These are phyloP conservation scores for Lepidurus arcticus DNA, from an alignment of 1,140 invertebrate genomes.

Conservation along the genomic window DNA sequence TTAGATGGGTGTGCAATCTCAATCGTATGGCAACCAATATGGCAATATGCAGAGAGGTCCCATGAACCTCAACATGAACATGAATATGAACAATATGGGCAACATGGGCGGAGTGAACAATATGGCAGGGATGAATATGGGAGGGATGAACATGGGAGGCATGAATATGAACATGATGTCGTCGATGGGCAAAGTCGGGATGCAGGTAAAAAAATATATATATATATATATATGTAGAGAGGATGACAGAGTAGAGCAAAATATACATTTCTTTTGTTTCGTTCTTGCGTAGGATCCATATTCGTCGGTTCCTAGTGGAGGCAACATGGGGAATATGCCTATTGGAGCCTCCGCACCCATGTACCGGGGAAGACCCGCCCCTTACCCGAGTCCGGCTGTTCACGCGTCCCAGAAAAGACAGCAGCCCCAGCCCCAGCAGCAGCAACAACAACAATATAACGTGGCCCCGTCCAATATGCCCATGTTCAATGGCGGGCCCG, in stretches of 20 bases:
- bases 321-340: conserved; percentile 6
- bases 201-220: conserved; percentile 55
- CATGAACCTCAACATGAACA: conserved; percentile 50
- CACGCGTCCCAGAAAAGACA: conserved; percentile 71
- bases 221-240: conserved; percentile 2
- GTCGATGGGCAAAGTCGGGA: conserved; percentile 51
- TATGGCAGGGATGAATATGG: conserved; percentile 40
- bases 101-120: conserved; percentile 39
- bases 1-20: conserved; percentile 41
- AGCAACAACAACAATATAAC: conserved; percentile 37
- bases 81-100: conserved; percentile 44
- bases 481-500: conserved; percentile 39
- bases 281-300: background rate
- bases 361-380: conserved; percentile 60
- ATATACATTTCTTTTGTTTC: background rate
- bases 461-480: conserved; percentile 35
- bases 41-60: conserved; percentile 47
- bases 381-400: conserved; percentile 72
- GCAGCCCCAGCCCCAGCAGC: conserved; percentile 40
- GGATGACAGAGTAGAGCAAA: conserved; percentile 5
- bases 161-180: conserved; percentile 36
- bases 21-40: conserved; percentile 51
- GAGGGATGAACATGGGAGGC: conserved; percentile 36
- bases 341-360: conserved; percentile 43
- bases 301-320: background rate